These are phyloP conservation scores for Calypte anna DNA, from an alignment of 2,113 vertebrate genomes.

Conservation along the genomic window DNA sequence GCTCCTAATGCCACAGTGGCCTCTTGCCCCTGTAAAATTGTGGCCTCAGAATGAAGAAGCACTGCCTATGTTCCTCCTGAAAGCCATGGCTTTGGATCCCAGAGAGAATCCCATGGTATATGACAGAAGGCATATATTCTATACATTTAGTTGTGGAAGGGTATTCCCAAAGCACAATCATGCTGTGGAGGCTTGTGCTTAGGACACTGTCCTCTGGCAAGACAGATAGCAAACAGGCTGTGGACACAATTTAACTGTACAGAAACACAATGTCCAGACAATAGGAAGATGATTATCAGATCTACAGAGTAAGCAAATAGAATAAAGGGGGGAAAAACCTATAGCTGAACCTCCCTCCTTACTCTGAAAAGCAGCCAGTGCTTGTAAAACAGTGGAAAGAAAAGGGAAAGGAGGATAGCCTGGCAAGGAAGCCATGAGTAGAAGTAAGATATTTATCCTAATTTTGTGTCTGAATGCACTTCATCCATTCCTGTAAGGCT, in stretches of 20 bases:
- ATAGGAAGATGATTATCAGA: background rate
- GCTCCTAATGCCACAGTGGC: background rate
- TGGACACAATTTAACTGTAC: background rate
- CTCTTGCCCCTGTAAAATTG: rapidly evolving
- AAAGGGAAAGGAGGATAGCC: background rate
- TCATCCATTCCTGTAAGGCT: background rate
- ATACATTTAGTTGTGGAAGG: rapidly evolving
- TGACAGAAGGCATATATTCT: background rate
- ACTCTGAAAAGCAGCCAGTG: background rate
- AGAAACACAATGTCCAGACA: background rate
- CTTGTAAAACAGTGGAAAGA: background rate
- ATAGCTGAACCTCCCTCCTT: background rate
- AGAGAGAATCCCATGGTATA: background rate
- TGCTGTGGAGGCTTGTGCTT: background rate
- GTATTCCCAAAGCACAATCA: background rate
- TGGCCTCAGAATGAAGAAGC: background rate
- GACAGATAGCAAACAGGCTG: background rate
- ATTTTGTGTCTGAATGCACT: background rate
- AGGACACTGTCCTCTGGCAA: background rate
- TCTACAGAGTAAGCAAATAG: background rate
- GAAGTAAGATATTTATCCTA: background rate
- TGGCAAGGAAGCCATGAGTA: background rate
- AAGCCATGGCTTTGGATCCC: background rate
- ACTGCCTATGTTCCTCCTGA: background rate
- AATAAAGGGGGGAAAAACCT: background rate